Evolutionary conservation across 2,797 vertebrate genomes (phyloP).

Genomic region (Pseudochromis fuscus): DNA sequence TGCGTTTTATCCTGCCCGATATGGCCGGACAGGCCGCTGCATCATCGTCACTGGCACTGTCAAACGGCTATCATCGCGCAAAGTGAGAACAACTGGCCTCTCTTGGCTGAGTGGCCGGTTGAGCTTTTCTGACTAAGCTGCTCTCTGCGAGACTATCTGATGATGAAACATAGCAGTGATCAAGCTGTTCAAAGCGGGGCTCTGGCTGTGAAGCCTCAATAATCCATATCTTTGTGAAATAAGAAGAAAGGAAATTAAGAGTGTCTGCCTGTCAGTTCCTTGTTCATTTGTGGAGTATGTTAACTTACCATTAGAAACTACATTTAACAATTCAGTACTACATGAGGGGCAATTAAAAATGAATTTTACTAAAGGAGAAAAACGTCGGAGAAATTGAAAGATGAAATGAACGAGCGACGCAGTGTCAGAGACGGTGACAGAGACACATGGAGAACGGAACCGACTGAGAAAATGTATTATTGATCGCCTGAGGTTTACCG

Average conservation of each 20-base stretch:
- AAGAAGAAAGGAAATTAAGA: slow-evolving; percentile 54
- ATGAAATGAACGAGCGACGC: slow-evolving; percentile 1
- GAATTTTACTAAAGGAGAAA: slow-evolving; percentile 30
- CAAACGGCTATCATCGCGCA: slow-evolving; percentile 40
- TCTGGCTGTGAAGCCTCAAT: slow-evolving; percentile 54
- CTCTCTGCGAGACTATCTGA: slow-evolving; percentile 22
- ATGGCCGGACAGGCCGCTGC: slow-evolving; percentile 18
- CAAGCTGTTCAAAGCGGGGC: slow-evolving; percentile 43
- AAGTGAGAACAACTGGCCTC: slow-evolving; percentile 41
- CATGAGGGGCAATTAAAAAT: slow-evolving; percentile 30
- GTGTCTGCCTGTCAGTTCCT: slow-evolving; percentile 16
- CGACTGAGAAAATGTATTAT: slow-evolving; percentile 53
- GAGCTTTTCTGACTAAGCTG: slow-evolving; percentile 21
- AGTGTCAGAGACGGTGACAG: not conserved
- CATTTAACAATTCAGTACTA: slow-evolving; percentile 45
- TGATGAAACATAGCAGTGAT: slow-evolving; percentile 53
- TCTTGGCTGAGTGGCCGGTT: slow-evolving; percentile 19
- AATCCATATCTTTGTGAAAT: slow-evolving; percentile 57
- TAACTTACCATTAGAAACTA: slow-evolving; percentile 35
- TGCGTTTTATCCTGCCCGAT: slow-evolving; percentile 33
- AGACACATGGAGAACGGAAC: slow-evolving; percentile 34
- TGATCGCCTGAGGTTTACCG: slow-evolving; percentile 43
- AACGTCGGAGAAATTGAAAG: slow-evolving; percentile 4
- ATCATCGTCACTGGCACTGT: slow-evolving; percentile 16
- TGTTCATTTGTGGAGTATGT: slow-evolving; percentile 35